Percentiles rank a stretch among this genome's conserved stretches.
phyloP scores from a whole-genome alignment of 2,113 vertebrate species.

The Tachycineta bicolor region DNA sequence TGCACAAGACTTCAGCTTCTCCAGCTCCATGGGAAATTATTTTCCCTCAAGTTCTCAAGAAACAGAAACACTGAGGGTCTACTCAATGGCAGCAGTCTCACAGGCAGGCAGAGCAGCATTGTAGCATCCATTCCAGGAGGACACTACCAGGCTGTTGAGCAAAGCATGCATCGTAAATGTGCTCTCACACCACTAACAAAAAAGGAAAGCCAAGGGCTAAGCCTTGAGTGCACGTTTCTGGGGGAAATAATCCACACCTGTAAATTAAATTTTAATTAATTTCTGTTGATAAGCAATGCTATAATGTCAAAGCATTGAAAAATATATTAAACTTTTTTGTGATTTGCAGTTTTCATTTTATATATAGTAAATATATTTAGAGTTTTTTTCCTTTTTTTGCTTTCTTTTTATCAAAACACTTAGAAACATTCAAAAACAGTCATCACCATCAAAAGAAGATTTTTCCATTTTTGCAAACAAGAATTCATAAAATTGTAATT shows the following conservation, averaged over 20 bases:
- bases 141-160: neutral
- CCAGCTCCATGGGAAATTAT: neutral
- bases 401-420: neutral
- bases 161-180: neutral
- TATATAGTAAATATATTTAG: neutral
- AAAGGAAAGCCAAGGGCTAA: neutral
- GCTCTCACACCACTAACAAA: constrained; percentile 20
- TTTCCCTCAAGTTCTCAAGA: neutral
- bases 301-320: neutral
- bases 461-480: neutral
- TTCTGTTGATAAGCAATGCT: neutral
- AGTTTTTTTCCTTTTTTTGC: neutral
- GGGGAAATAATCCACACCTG: neutral
- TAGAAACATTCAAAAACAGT: neutral
- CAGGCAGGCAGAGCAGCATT: neutral
- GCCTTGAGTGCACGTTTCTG: constrained; percentile 72
- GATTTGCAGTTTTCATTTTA: neutral
- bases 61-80: neutral
- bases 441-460: neutral
- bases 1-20: neutral
- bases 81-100: neutral
- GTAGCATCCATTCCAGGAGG: neutral
- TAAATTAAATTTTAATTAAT: neutral
- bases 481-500: neutral
- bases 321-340: neutral